phyloP scores from a whole-genome alignment of 2,113 vertebrate species.

The Notothenia rossii region DNA sequence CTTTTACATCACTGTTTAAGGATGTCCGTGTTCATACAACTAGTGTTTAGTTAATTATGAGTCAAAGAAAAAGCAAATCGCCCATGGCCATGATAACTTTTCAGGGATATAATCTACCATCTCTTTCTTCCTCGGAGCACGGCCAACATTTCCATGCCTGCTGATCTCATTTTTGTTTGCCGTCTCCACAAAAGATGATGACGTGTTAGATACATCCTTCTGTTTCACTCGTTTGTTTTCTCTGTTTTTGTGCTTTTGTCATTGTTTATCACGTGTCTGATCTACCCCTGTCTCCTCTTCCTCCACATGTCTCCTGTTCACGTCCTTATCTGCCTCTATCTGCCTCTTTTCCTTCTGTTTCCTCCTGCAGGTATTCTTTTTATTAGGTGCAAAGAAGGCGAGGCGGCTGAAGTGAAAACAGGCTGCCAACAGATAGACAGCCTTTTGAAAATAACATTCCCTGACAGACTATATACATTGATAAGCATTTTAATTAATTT shows the following conservation, averaged over 20 bases:
- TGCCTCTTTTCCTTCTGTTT: slow-evolving; percentile 50
- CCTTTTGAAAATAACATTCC: slow-evolving; percentile 64
- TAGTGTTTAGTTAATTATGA: background rate
- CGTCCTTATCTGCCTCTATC: slow-evolving; percentile 63
- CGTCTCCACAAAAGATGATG: slow-evolving; percentile 39
- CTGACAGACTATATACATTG: slow-evolving; percentile 76
- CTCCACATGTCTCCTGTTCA: slow-evolving; percentile 52
- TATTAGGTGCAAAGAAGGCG: slow-evolving; percentile 45
- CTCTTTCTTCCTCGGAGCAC: slow-evolving; percentile 13
- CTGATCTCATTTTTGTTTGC: slow-evolving; percentile 44
- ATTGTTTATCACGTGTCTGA: slow-evolving; percentile 53
- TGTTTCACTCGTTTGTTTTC: slow-evolving; percentile 46
- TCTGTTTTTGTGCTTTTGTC: slow-evolving; percentile 63
- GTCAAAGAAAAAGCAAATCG: slow-evolving; percentile 38
- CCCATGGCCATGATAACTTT: slow-evolving; percentile 30
- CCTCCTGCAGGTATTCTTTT: slow-evolving; percentile 67
- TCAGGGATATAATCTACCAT: slow-evolving; percentile 45
- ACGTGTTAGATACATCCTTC: slow-evolving; percentile 66
- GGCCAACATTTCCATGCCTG: slow-evolving; percentile 20
- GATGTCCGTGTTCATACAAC: slow-evolving; percentile 4
- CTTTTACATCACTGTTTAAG: slow-evolving; percentile 7
- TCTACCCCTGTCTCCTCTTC: slow-evolving; percentile 47
- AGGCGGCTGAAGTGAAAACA: slow-evolving; percentile 58
- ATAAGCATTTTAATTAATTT: slow-evolving; percentile 84
- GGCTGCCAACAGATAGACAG: slow-evolving; percentile 56